These are phyloP conservation scores for Solenopsis fugax DNA, from an alignment of 1,140 invertebrate species.

Conservation along the genomic window DNA sequence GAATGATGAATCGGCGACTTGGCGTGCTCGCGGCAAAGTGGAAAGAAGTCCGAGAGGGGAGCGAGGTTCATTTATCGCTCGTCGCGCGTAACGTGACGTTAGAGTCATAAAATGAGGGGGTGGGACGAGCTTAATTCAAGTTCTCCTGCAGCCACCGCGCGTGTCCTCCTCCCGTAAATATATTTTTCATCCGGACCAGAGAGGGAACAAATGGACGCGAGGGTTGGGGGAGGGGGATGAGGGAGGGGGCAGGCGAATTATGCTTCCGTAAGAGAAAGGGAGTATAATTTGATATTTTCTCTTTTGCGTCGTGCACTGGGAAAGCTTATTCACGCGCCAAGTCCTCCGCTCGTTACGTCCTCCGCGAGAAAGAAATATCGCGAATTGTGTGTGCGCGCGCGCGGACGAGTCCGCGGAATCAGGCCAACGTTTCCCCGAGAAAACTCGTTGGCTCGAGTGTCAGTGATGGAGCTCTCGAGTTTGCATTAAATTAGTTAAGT, in stretches of 20 bases:
- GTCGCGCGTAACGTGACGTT: not conserved
- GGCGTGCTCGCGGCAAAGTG: not conserved
- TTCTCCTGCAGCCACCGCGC: not conserved
- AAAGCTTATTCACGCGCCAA: slow-evolving; percentile 40
- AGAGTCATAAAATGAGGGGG: not conserved
- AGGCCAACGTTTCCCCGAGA: not conserved
- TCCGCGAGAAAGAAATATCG: slow-evolving; percentile 12
- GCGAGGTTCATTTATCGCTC: slow-evolving; percentile 5
- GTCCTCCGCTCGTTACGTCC: not conserved
- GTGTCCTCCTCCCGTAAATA: not conserved
- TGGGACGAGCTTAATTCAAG: slow-evolving; percentile 19
- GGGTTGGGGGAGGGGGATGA: not conserved
- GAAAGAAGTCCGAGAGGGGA: not conserved
- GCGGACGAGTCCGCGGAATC: slow-evolving; percentile 42
- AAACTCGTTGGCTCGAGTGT: slow-evolving; percentile 19
- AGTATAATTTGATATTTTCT: slow-evolving; percentile 33
- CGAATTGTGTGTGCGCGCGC: not conserved
- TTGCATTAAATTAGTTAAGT: slow-evolving; percentile 54
- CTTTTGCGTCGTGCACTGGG: not conserved
- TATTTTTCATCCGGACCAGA: not conserved
- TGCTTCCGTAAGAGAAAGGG: not conserved
- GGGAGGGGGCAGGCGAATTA: not conserved
- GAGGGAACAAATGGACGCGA: not conserved
- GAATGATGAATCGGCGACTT: slow-evolving; percentile 54
- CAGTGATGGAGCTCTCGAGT: slow-evolving; percentile 18